Evolutionary conservation across 2,113 vertebrate genomes (phyloP), one percentile per base, ranked within the genome.

Genomic region (Tupaia tana): DNA sequence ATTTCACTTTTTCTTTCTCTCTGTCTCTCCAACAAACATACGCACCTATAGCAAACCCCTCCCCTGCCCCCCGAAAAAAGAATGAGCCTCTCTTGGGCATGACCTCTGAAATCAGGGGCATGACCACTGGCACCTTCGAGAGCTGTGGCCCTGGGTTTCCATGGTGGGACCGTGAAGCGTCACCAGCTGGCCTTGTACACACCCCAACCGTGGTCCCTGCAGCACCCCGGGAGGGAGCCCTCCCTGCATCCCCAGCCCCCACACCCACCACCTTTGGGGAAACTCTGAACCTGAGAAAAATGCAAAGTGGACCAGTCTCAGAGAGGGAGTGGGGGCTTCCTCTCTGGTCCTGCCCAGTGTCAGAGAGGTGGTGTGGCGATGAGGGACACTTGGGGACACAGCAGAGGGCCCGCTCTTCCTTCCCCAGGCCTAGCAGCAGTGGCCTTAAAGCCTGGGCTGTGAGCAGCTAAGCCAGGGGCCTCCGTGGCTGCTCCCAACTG

Each of bases 371-470:
- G 43, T 43, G 43, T 43, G 43, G 43, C 43, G 63, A 22, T n/a
- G 12, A 15, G 74, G 74, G 27, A 69, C 86, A 2, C 24, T 34
- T 22, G 3, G 25, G 20, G 63, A 20, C 0, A 0, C 79, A 27
- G 25, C 81, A 0, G 0, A 15, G 12, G 24, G 12, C 3, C 77
- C 5, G 0, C 10, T 15, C 83, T 19, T 14, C 0, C 2, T 2
- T 25, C 77, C 86, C n/a, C 8, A 20, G 70, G 14, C 43, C 77
- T n/a, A 14, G 94, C 22, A 31, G 0, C 63, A 19, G 27, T 27
- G 82, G 22, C 91, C 59, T 22, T 14, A 9, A 31, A 24, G 25
- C 59, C 79, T 6, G 63, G 34, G 25, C 29, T 75, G 19, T 15
- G 15, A 79, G 71, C 85, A 11, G 0, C 52, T 20, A 8, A 22